Base-by-base conservation (phyloP, 2,888 invertebrate genomes). In the Ephialtes manifestator region DNA sequence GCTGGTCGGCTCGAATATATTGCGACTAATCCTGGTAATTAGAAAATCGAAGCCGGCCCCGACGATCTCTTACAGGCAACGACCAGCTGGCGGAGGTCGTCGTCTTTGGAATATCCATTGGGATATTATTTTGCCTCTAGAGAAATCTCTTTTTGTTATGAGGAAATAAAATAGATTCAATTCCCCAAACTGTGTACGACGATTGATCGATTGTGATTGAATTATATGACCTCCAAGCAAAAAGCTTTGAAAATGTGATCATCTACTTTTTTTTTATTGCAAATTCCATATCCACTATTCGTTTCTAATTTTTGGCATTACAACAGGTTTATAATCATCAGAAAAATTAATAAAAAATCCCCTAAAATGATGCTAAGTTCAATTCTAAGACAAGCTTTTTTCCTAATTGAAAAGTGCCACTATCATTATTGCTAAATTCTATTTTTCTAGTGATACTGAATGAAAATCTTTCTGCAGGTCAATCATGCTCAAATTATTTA, bases 1-100 rank as follows among this genome's bases (percentile, higher is more conserved):
- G 28, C 35, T 48, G 31, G 60, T 18, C 46, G 48, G 35, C n/a
- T 28, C 63, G 10, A 5, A 60, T 31, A 31, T 28, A 48, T 46
- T 39, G 68, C 13, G 20, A 78, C 46, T 71, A 51, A 79, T 79
- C 24, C 53, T 63, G 71, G 51, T 71, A 71, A 79, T 79, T 71
- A 60, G 79, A 55, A 71, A 79, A 51, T 63, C 63, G 67, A 46
- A 55, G 48, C 53, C 46, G 35, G 31, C 55, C 76, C 4, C 55
- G 67, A 53, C 55, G 67, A 15, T 46, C 15, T 15, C 15, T 46
- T 13, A 15, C 46, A 46, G 15, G 46, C 46, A 46, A 68, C 10
- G 55, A 46, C 55, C 15, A 46, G 46, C 7, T 20, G n/a, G 18
- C 55, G 55, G 3, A 43, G 2, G 43, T 13, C 43, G 18, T 18